phyloP scores from a whole-genome alignment of 2,888 invertebrate genomes.

The Melanchra persicariae region DNA sequence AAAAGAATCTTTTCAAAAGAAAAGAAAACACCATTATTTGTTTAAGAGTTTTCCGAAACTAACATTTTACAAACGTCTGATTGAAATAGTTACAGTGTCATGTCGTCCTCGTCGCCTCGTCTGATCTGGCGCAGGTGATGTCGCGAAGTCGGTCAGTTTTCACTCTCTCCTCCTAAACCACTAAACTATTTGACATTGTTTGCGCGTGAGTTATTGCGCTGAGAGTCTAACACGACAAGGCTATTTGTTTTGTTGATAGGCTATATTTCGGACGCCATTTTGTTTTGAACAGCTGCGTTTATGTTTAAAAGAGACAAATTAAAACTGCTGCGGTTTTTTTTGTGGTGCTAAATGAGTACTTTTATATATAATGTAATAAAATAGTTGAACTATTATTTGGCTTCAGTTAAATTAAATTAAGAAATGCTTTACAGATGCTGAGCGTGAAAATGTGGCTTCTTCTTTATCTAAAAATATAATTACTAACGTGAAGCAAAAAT shows the following conservation, averaged over 20 bases:
- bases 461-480: too few species aligned
- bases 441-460: too few species aligned
- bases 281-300: constrained; percentile 56
- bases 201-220: constrained; percentile 55
- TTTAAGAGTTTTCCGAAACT: neutral
- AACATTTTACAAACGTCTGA: constrained; percentile 25
- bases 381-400: neutral
- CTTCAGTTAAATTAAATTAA: neutral
- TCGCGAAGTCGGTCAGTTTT: constrained; percentile 55
- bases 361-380: neutral
- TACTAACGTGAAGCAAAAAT: too few species aligned
- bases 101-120: constrained; percentile 51
- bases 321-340: constrained; percentile 14
- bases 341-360: too few species aligned
- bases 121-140: constrained; percentile 62
- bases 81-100: constrained; percentile 36
- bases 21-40: neutral
- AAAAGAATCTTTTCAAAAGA: neutral
- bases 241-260: constrained; percentile 59
- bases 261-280: constrained; percentile 51
- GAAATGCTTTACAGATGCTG: neutral
- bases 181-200: constrained; percentile 61
- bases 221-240: constrained; percentile 59
- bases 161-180: constrained; percentile 31
- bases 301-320: constrained; percentile 44